phyloP scores from a whole-genome alignment of 2,797 vertebrate genomes.

The Myotis pilosus region DNA sequence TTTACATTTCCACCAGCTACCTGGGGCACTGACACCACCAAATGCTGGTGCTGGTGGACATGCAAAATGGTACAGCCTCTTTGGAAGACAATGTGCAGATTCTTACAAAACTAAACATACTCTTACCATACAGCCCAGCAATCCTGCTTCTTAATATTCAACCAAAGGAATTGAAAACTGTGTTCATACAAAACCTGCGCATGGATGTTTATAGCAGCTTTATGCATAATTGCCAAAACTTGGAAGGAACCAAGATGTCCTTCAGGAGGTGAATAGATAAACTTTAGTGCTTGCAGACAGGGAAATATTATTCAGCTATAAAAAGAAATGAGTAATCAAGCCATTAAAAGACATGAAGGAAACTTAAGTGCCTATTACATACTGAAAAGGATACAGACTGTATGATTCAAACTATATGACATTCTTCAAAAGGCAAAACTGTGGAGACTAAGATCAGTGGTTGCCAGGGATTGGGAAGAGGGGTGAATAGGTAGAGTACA shows the following conservation, averaged over 20 bases:
- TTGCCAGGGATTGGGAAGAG: not conserved
- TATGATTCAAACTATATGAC: not conserved
- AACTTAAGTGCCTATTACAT: not conserved
- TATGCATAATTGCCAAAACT: not conserved
- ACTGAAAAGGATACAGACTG: not conserved
- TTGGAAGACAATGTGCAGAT: not conserved
- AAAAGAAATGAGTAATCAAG: not conserved
- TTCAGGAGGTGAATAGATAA: not conserved
- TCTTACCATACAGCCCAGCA: not conserved
- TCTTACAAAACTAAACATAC: not conserved
- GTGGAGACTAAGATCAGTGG: not conserved
- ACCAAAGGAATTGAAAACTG: not conserved
- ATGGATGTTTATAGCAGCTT: not conserved
- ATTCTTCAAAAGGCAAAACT: not conserved
- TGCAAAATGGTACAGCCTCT: not conserved
- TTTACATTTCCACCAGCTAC: not conserved
- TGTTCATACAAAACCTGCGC: not conserved
- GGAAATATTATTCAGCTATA: not conserved
- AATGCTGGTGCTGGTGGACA: not conserved
- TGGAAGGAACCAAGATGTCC: not conserved
- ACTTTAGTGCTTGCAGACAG: not conserved
- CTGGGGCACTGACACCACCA: not conserved
- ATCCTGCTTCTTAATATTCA: not conserved
- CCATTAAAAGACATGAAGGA: not conserved
- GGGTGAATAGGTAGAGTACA: not conserved